Base-by-base conservation (phyloP, 2,888 invertebrate genomes). In the Diadegma fenestrale region DNA sequence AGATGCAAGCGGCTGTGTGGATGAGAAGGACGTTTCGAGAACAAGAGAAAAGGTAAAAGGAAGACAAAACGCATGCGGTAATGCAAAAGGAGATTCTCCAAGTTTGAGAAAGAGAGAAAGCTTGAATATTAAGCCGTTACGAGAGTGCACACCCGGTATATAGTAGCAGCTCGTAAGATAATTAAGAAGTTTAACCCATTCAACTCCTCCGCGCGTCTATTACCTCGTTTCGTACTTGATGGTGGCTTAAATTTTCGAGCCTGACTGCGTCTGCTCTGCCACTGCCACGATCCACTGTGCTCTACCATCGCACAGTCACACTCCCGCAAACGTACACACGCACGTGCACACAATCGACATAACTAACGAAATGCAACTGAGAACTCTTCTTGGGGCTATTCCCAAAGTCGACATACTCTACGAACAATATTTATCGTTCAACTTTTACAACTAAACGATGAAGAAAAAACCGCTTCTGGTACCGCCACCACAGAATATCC, bases 141-240 rank as follows among this genome's bases (percentile, higher is more conserved):
- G 81, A 82, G 85, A 85, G 75, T 86, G 82, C 82, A 86, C 82
- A 77, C 85, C 80, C 73, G 82, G 82, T 80, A 85, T 84, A 81
- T 82, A 80, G 48, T 63, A 80, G 85, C 85, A 86, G 85, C 85
- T 85, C 76, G 79, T 61, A 82, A 76, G 80, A 83, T 86, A 88
- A 84, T 87, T 87, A 85, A 88, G 86, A 89, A 88, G 80, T 88
- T 89, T 86, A 88, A 85, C 86, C 86, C 82, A 84, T 86, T 88
- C 84, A 86, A 87, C 82, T 87, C 80, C 82, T 88, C 87, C 82
- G 63, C 72, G 69, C 80, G 82, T 83, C 85, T 86, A 86, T 83
- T 86, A 86, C 85, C 85, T 83, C 85, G 85, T 86, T 86, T 86
- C 82, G 82, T 86, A 82, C 85, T 86, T 86, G 85, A 86, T 86